Evolutionary conservation across 2,113 vertebrate genomes (phyloP).

Genomic region (Raja brachyura): DNA sequence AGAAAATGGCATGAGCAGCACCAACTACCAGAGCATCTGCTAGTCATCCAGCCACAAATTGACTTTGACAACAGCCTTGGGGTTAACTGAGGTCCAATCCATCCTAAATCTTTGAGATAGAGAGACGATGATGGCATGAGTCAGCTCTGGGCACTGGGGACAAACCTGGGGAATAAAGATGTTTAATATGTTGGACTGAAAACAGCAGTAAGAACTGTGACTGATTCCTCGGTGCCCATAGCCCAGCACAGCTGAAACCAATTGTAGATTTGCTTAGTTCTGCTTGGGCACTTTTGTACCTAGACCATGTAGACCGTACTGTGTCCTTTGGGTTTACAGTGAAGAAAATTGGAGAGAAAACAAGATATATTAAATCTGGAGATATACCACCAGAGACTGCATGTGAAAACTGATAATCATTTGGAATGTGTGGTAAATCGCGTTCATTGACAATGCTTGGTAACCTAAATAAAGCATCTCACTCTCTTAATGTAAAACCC

Average conservation of each 20-base stretch:
- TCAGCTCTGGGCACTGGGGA: conserved; percentile 7
- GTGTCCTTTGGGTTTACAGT: background rate
- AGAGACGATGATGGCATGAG: background rate
- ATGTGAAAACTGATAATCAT: background rate
- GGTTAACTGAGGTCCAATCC: background rate
- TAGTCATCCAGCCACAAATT: background rate
- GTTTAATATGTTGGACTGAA: background rate
- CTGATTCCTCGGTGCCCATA: background rate
- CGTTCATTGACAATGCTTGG: background rate
- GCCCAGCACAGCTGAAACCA: background rate
- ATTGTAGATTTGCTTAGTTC: background rate
- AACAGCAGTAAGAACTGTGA: conserved; percentile 1
- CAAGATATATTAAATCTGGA: background rate
- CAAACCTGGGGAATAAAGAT: background rate
- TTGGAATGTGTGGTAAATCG: background rate
- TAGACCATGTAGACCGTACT: background rate
- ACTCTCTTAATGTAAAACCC: background rate
- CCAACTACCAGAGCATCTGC: background rate
- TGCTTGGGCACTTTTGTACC: background rate
- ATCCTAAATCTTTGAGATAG: background rate
- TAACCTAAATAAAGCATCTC: background rate
- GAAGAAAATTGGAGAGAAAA: background rate
- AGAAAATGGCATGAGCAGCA: background rate
- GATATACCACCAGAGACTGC: background rate
- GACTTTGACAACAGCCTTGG: conserved; percentile 20